Evolutionary conservation across 2,888 invertebrate species (phyloP).

Genomic region (Drosophila buzzatii): DNA sequence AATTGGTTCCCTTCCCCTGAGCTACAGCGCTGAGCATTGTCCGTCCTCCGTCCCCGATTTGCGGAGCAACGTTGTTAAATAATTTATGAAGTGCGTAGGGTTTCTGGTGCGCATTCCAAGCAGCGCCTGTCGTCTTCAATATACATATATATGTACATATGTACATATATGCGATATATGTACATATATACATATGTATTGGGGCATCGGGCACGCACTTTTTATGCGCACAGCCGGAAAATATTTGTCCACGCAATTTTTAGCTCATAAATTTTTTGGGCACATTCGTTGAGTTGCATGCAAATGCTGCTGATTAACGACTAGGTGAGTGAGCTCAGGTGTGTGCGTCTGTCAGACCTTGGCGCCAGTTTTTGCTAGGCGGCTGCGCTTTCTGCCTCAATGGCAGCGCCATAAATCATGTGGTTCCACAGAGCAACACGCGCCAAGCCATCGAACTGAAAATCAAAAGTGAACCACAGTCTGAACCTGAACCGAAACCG

Average conservation of each 20-base stretch:
- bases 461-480: slow-evolving; percentile 8
- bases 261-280: slow-evolving; percentile 70
- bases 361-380: slow-evolving; percentile 51
- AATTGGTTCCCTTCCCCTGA: slow-evolving; percentile 60
- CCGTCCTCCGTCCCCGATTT: slow-evolving; percentile 35
- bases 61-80: slow-evolving; percentile 64
- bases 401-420: slow-evolving; percentile 55
- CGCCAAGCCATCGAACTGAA: slow-evolving; percentile 20
- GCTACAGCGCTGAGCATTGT: neutral
- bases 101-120: slow-evolving; percentile 71
- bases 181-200: slow-evolving; percentile 14
- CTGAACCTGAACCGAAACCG: neutral
- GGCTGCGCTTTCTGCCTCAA: slow-evolving; percentile 38
- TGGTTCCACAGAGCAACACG: slow-evolving; percentile 29
- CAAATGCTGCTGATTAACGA: slow-evolving; percentile 65
- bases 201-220: slow-evolving; percentile 52
- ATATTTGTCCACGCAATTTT: slow-evolving; percentile 71
- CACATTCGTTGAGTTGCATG: slow-evolving; percentile 66
- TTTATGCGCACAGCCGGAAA: slow-evolving; percentile 57
- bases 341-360: slow-evolving; percentile 26
- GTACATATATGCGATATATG: slow-evolving; percentile 3
- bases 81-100: slow-evolving; percentile 78
- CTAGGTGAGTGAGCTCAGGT: neutral
- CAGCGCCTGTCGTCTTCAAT: slow-evolving; percentile 31
- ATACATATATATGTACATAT: neutral